Conservation (phyloP, 2,113 vertebrate genomes). For the Osmerus eperlanus region DNA sequence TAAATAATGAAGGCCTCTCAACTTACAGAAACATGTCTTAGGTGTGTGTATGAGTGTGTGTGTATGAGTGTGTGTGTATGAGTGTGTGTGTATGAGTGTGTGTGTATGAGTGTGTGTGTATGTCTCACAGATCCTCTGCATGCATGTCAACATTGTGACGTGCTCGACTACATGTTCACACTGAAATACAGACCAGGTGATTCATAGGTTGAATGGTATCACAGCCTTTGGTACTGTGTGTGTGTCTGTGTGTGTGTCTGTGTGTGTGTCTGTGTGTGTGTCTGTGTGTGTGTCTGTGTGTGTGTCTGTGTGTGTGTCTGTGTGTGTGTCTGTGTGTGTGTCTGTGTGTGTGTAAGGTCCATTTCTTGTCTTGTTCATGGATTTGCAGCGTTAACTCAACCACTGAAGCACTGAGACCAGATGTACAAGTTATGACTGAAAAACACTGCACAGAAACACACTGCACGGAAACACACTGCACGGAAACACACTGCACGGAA, state of each 20-base stretch:
- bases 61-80: too few species aligned
- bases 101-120: background rate
- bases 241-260: background rate
- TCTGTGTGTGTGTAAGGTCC: slow-evolving; percentile 21
- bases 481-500: too few species aligned
- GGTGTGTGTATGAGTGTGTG: background rate
- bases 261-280: background rate
- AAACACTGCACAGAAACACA: too few species aligned
- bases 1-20: slow-evolving; percentile 38
- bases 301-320: background rate
- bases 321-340: background rate
- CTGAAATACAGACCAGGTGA: too few species aligned
- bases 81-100: too few species aligned
- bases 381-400: slow-evolving; percentile 67
- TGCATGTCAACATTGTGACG: too few species aligned
- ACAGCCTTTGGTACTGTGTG: background rate
- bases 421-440: slow-evolving; percentile 56
- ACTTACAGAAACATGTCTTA: slow-evolving; percentile 4
- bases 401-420: slow-evolving; percentile 78
- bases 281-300: background rate
- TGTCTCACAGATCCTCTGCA: background rate
- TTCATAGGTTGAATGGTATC: too few species aligned
- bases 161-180: too few species aligned
- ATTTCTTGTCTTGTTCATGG: slow-evolving; percentile 65
- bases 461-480: too few species aligned